These are phyloP conservation scores for Pantala flavescens DNA, from an alignment of 1,140 invertebrate genomes.

Conservation along the genomic window DNA sequence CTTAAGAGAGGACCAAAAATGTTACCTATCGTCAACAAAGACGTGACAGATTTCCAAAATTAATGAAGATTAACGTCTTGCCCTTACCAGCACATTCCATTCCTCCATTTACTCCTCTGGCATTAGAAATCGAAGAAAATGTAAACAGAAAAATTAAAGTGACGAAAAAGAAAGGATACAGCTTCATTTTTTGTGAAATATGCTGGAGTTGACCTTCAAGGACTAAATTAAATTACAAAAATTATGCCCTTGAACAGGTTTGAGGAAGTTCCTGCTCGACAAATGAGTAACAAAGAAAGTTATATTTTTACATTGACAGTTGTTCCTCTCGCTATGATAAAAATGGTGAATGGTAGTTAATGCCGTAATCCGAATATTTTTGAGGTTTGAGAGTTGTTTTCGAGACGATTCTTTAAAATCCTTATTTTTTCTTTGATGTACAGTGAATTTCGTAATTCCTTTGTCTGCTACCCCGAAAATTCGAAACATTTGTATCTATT, in stretches of 20 bases:
- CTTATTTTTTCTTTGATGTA: background rate
- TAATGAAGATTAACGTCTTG: background rate
- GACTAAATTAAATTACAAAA: conserved; percentile 11
- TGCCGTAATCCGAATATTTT: background rate
- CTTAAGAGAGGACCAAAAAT: conserved; percentile 23
- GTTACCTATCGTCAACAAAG: background rate
- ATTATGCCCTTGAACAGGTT: background rate
- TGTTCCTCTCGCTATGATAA: background rate
- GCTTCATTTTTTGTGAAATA: background rate
- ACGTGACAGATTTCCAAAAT: background rate
- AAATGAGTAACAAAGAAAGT: background rate
- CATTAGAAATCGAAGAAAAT: background rate
- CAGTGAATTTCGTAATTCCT: background rate
- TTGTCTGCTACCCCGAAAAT: background rate
- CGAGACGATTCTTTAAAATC: background rate
- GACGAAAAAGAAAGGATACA: background rate
- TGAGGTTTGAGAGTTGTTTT: background rate
- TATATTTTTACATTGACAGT: background rate
- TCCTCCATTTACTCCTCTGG: conserved; percentile 16
- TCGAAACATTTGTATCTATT: too few relatives aligned
- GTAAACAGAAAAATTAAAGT: background rate
- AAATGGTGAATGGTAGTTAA: background rate
- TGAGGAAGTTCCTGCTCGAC: background rate
- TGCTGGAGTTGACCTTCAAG: background rate
- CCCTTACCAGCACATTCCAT: conserved; percentile 14